Conservation (phyloP, 1,140 invertebrate species). For the Drosophila tsacasi region DNA sequence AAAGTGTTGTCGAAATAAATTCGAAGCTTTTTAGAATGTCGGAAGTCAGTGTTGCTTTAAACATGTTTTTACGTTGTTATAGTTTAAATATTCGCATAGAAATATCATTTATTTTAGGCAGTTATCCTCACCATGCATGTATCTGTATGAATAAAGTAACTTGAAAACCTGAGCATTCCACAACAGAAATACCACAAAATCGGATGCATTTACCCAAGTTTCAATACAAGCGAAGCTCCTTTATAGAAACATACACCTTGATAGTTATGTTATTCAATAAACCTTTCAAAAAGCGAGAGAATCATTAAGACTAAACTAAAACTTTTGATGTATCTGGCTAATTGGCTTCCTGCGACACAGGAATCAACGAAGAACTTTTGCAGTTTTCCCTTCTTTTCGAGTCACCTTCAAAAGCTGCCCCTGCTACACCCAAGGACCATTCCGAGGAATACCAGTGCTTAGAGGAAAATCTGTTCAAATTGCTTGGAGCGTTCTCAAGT, state of each 20-base stretch:
- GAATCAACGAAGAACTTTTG: conserved; percentile 20
- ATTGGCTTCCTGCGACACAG: conserved; percentile 32
- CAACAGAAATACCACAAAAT: not conserved
- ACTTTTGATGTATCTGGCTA: conserved; percentile 17
- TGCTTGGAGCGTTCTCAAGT: conserved; percentile 47
- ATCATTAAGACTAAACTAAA: not conserved
- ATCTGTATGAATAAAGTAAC: no score
- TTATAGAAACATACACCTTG: not conserved
- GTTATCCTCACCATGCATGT: no score
- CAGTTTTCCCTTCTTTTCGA: conserved; percentile 8
- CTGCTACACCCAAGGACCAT: not conserved
- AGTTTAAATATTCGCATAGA: not conserved
- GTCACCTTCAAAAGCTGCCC: conserved; percentile 29
- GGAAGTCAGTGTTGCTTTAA: not conserved
- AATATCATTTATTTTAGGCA: not conserved
- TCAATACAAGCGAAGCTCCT: not conserved
- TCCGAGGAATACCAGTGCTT: not conserved
- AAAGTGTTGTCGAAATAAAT: not conserved
- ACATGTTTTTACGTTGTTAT: not conserved
- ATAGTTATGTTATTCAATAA: not conserved
- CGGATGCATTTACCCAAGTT: not conserved
- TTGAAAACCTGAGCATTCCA: no score
- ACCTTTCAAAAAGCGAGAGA: not conserved
- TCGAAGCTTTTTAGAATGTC: no score
- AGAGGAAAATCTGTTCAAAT: conserved; percentile 15